A percentile compares a stretch with the other conserved stretches of the same genome.
phyloP scores from a whole-genome alignment of 2,113 vertebrate genomes.

The Bucco capensis region DNA sequence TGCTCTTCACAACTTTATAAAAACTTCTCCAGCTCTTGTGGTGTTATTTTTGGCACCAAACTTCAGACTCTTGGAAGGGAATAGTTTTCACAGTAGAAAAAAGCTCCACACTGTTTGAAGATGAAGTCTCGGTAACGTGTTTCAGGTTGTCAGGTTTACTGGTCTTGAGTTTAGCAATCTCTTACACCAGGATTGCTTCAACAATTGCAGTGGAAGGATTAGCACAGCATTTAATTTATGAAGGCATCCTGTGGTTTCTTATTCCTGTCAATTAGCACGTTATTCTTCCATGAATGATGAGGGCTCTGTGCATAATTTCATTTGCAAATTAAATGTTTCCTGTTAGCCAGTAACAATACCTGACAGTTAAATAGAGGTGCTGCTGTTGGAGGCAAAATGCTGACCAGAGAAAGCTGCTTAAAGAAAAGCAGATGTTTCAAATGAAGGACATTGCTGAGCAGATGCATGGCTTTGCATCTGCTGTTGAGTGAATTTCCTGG shows the following conservation, averaged over 20 bases:
- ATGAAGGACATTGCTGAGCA: background rate
- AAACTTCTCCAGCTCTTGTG: background rate
- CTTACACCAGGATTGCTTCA: background rate
- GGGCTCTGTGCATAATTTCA: constrained; percentile 13
- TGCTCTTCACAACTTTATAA: background rate
- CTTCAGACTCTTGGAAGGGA: background rate
- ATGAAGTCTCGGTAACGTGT: background rate
- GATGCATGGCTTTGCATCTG: background rate
- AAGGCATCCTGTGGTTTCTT: constrained; percentile 46
- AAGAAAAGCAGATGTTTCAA: constrained; percentile 28
- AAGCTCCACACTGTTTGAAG: background rate
- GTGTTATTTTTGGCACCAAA: background rate
- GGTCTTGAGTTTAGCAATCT: background rate
- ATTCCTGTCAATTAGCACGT: constrained; percentile 64
- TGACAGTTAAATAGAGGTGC: constrained; percentile 49
- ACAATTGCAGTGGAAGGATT: background rate
- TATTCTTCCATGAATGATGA: constrained; percentile 37
- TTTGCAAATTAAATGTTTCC: constrained; percentile 69
- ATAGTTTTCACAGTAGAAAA: background rate
- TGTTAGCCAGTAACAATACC: constrained; percentile 32
- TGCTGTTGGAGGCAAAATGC: background rate
- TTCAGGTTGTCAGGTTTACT: background rate
- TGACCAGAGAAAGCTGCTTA: constrained; percentile 5
- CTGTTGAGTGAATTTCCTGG: background rate
- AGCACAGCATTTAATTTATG: background rate